Base-by-base conservation (phyloP, 1,140 invertebrate genomes). In the Drosophila grimshawi region DNA sequence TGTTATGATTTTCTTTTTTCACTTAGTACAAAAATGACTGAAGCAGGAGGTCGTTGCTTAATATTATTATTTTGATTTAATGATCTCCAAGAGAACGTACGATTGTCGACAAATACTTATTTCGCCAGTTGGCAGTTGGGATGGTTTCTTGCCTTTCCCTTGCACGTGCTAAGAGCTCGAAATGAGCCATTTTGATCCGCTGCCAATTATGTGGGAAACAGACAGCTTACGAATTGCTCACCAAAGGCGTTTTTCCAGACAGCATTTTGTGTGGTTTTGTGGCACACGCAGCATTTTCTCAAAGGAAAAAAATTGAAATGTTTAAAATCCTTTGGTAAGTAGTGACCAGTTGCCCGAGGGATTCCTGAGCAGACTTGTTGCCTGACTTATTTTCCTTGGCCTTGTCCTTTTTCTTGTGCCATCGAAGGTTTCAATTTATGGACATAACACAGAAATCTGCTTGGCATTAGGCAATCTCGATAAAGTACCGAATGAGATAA, bases 121-220 rank as follows among this genome's bases (percentile, higher is more conserved):
- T 19, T 19, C 19, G 19, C 19, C 19, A 19, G 19, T 19, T 19
- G 19, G 19, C 19, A 19, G 19, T 1, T 19, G 19, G 19, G 19
- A 19, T 19, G 19, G 19, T 19, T 37, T 37, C 3, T 10, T 46
- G n/a, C 39, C n/a, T 51, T 11, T 65, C 53, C 39, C 19, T 39
- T 63, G 59, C 41, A 75, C 45, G 39, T 62, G 56, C 37, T 41
- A 35, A 43, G 51, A 41, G 39, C 52, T 33, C n/a, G 41, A 72
- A 53, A 59, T 45, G 57, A 71, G 61, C 60, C 67, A 41, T 65
- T 72, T 55, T 61, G 61, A 76, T 53, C 61, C 62, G 43, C 53
- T 41, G 73, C 73, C 73, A 76, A 72, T 72, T 72, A 72, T 62
- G 61, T 49, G 56, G 51, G 60, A 39, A 60, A 56, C 73, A 71